phyloP scores from a whole-genome alignment of 2,113 vertebrate genomes.

The Scomber scombrus region DNA sequence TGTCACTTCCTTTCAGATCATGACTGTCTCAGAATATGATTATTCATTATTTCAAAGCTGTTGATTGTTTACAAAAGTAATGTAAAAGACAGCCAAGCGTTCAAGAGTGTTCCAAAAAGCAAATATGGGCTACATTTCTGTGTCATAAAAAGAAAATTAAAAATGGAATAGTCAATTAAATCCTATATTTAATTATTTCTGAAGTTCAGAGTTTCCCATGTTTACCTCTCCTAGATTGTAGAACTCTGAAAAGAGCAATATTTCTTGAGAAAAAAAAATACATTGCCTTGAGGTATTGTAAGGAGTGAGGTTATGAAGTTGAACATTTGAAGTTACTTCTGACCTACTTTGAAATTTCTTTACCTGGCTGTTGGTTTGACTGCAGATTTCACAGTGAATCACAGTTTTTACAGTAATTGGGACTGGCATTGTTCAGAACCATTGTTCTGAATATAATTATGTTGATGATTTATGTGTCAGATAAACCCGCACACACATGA shows the following conservation, averaged over 20 bases:
- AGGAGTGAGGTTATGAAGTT: slow-evolving; percentile 53
- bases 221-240: slow-evolving; percentile 31
- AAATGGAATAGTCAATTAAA: slow-evolving; percentile 14
- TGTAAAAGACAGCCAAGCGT: neutral
- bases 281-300: slow-evolving; percentile 38
- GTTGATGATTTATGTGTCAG: slow-evolving; percentile 58
- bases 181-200: slow-evolving; percentile 3
- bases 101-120: neutral
- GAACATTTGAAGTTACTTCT: slow-evolving; percentile 46
- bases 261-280: slow-evolving; percentile 32
- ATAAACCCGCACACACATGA: neutral
- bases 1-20: too few species aligned
- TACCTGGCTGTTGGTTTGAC: slow-evolving; percentile 33
- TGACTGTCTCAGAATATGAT: too few species aligned
- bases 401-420: slow-evolving; percentile 27
- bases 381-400: slow-evolving; percentile 47
- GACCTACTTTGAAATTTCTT: slow-evolving; percentile 67
- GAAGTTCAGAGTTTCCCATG: neutral
- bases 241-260: slow-evolving; percentile 17
- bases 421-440: slow-evolving; percentile 40
- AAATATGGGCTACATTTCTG: neutral
- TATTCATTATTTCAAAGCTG: neutral
- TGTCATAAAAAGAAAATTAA: neutral
- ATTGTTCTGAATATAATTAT: slow-evolving; percentile 56
- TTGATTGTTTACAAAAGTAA: neutral